Evolutionary conservation across 2,888 invertebrate species (phyloP).

Genomic region (Torymus auratus): DNA sequence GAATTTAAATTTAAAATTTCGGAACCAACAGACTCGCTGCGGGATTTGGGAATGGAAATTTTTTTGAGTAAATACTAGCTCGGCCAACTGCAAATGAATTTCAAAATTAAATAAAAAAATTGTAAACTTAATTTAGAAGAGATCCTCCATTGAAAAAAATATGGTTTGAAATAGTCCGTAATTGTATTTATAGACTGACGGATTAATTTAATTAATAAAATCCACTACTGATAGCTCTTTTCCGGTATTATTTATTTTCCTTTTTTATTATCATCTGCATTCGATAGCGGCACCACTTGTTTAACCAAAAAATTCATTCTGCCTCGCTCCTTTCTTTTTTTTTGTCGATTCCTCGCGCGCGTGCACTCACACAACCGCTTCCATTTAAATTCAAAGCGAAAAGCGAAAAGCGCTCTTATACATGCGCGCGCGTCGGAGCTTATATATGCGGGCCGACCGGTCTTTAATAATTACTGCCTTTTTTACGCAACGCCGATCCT

Average conservation of each 20-base stretch:
- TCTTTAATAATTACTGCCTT: conserved; percentile 54
- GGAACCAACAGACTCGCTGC: too few relatives aligned
- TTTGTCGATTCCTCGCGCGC: not conserved
- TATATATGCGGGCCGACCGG: conserved; percentile 39
- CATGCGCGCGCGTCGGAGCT: not conserved
- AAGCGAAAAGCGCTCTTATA: conserved; percentile 14
- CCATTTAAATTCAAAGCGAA: conserved; percentile 40
- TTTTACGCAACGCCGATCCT: conserved; percentile 51
- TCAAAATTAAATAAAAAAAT: conserved; percentile 23
- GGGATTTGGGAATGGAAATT: not conserved
- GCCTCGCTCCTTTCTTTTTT: not conserved
- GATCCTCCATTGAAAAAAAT: too few relatives aligned
- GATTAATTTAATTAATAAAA: conserved; percentile 44
- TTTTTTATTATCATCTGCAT: not conserved
- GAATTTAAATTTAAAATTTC: not conserved
- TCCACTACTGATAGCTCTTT: conserved; percentile 18
- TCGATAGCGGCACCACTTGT: conserved; percentile 2
- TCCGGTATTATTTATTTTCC: conserved; percentile 7
- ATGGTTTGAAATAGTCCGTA: too few relatives aligned
- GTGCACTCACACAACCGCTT: conserved; percentile 3
- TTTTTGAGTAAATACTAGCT: not conserved
- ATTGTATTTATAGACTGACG: conserved; percentile 22
- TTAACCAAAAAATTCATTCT: conserved; percentile 26
- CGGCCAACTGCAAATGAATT: not conserved
- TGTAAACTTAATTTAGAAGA: too few relatives aligned